Percentiles rank a stretch among this genome's conserved stretches.
phyloP scores from a whole-genome alignment of 2,888 invertebrate genomes.

The Lagria hirta region DNA sequence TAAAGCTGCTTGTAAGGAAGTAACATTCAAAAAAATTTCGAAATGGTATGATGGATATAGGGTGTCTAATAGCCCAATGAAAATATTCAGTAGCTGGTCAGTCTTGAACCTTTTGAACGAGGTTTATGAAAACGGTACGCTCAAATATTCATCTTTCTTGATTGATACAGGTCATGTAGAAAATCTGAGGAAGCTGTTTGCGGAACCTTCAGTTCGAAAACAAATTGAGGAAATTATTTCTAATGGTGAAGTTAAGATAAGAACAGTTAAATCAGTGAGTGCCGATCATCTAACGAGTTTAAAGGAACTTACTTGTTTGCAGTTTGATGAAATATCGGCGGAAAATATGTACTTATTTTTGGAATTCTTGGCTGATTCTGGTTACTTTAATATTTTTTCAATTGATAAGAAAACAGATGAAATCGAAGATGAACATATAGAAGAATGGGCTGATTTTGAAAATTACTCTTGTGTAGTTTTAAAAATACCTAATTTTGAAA shows the following conservation, averaged over 20 bases:
- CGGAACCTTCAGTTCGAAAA: slow-evolving; percentile 14
- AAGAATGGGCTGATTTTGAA: slow-evolving; percentile 4
- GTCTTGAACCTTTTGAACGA: slow-evolving; percentile 10
- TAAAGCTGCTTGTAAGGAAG: slow-evolving; percentile 25
- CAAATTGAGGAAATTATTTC: slow-evolving; percentile 14
- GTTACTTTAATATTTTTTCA: slow-evolving; percentile 27
- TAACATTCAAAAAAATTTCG: slow-evolving; percentile 19
- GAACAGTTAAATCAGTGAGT: slow-evolving; percentile 12
- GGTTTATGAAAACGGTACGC: slow-evolving; percentile 6
- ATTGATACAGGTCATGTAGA: slow-evolving; percentile 16
- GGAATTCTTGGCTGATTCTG: slow-evolving; percentile 26
- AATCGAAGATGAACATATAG: no score
- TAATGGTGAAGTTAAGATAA: slow-evolving; percentile 14
- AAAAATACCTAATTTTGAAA: slow-evolving; percentile 18
- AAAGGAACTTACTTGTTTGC: slow-evolving; percentile 12
- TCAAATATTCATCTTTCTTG: slow-evolving; percentile 12
- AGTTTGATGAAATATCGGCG: slow-evolving; percentile 18
- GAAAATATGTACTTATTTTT: slow-evolving; percentile 16
- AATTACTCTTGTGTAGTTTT: no score
- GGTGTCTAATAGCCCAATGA: slow-evolving; percentile 16
- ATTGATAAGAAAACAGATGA: slow-evolving; percentile 27
- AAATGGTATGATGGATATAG: slow-evolving; percentile 25
- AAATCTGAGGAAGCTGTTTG: slow-evolving; percentile 15
- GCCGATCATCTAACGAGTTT: slow-evolving; percentile 13
- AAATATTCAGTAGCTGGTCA: slow-evolving; percentile 18